Conservation (phyloP, 2,113 vertebrate species). For the Nesogale talazaci region DNA sequence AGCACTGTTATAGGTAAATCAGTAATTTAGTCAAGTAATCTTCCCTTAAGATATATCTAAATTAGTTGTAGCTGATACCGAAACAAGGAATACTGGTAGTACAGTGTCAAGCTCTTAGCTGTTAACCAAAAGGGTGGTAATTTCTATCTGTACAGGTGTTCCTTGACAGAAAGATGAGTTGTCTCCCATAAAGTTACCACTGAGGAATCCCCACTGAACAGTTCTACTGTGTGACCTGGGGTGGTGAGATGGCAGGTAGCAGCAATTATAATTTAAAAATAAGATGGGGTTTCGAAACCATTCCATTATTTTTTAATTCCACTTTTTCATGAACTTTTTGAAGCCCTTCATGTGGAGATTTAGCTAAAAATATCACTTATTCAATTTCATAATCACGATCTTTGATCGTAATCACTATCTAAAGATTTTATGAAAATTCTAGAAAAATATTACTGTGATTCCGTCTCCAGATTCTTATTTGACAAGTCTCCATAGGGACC, state of each 20-base stretch:
- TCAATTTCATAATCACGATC: neutral
- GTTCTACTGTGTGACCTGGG: no score
- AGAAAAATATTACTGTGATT: neutral
- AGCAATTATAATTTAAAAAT: no score
- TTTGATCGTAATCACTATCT: conserved; percentile 18
- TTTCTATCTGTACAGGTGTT: no score
- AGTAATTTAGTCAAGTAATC: neutral
- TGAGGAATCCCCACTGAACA: no score
- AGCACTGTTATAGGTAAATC: neutral
- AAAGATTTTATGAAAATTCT: neutral
- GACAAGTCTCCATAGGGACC: neutral
- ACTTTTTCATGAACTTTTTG: no score
- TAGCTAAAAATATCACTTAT: neutral
- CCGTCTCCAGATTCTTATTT: neutral
- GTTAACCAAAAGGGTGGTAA: no score
- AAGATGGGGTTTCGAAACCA: no score
- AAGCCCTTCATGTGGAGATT: neutral
- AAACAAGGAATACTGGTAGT: no score
- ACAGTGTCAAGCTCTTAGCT: no score
- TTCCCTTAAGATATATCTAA: conserved; percentile 9
- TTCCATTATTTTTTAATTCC: neutral
- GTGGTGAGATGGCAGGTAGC: no score
- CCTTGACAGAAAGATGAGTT: no score
- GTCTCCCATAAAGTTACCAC: no score
- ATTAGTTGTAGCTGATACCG: neutral